Evolutionary conservation across 2,888 invertebrate genomes (phyloP), one percentile per base, ranked within the genome.

Genomic region (Tolmerus cingulatus): DNA sequence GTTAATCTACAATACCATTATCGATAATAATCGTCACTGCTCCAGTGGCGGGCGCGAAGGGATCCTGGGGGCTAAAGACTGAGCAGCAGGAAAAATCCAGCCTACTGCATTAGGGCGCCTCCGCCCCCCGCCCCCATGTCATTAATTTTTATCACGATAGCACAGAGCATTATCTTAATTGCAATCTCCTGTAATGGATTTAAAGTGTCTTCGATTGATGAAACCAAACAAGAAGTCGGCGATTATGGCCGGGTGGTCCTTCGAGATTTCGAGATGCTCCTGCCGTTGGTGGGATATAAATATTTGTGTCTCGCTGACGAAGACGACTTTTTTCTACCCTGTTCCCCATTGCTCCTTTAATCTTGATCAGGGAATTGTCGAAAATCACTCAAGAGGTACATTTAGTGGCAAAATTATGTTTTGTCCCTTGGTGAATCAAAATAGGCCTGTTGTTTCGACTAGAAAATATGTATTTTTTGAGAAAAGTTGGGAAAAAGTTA

Each of bases 201-300:
- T 84, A 84, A 84, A 84, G 82, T 66, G 82, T 84, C 57, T 84
- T 84, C 82, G 82, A 84, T 84, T 84, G 82, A 84, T 84, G 82
- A 84, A 84, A 84, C 55, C 37, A 84, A 84, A 84, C 82, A 84
- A 66, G 57, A 40, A 84, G 82, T 37, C 81, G 34, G 5, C 46
- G 82, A 37, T 84, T 84, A 84, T 66, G 82, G 40, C 46, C n/a
- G 57, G 34, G 19, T 66, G 82, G 30, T 51, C 55, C 55, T 23
- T 40, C 23, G 79, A 79, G 51, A 43, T 78, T 66, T 19, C 43
- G 66, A 66, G 66, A 23, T 66, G 66, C 27, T 77, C 37, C n/a
- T 40, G 37, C 77, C n/a, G 40, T 40, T 77, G 34, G 77, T 19
- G 77, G 37, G 77, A 16, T 16, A 77, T 77, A 77, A 77, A 77